Conservation (phyloP, 2,888 invertebrate species). For the Monoplex corrugatus region DNA sequence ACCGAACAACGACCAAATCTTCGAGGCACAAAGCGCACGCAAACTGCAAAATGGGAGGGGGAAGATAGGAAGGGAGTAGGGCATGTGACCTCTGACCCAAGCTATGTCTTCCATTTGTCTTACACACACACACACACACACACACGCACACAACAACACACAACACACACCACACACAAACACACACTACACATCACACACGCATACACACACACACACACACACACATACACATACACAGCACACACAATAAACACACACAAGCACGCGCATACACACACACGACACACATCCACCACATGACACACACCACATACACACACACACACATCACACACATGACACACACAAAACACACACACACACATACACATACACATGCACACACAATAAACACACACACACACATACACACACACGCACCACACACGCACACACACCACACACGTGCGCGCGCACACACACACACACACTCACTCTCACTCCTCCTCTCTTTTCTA, state of each 20-base stretch:
- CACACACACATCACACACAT: background rate
- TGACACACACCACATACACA: background rate
- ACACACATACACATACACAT: background rate
- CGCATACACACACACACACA: background rate
- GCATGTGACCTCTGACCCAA: too few relatives aligned
- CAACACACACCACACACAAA: conserved; percentile 17
- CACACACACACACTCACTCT: background rate
- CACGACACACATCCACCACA: background rate
- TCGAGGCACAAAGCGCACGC: too few relatives aligned
- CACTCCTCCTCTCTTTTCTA: too few relatives aligned
- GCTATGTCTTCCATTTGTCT: too few relatives aligned
- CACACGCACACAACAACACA: too few relatives aligned
- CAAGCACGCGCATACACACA: background rate
- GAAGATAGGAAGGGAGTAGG: too few relatives aligned
- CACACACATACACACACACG: background rate
- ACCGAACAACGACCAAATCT: too few relatives aligned
- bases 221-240: background rate
- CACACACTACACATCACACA: background rate
- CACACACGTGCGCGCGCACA: background rate
- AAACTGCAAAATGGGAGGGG: too few relatives aligned
- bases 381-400: background rate
- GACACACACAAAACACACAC: background rate
- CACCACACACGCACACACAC: background rate
- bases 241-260: too few relatives aligned
- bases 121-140: too few relatives aligned